Evolutionary conservation across 2,113 vertebrate genomes (phyloP), one percentile per base, ranked within the genome.

Genomic region (Rynchops niger): DNA sequence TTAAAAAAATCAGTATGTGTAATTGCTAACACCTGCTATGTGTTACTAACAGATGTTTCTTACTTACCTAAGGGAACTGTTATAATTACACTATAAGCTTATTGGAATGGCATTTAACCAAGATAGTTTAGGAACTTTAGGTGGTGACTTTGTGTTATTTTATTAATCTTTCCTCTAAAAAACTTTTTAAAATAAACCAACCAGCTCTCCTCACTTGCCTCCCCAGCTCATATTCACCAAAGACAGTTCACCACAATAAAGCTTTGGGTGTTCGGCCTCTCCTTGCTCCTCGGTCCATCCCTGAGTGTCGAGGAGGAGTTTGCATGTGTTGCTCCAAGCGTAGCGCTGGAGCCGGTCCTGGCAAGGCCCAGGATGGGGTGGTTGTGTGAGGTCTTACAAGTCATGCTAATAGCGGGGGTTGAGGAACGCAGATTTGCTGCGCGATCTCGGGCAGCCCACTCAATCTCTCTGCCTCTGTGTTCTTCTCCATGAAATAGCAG

Each of bases 21-120:
- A 98, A 98, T 98, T 97, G 98, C 98, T 97, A 98, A 97, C 98
- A 98, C 98, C 98, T 98, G 98, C 98, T 98, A 96, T 98, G 97
- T 97, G 98, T 97, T 98, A 97, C 97, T 92, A 97, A 97, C 98
- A 98, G 98, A 98, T 98, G 98, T 98, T 98, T 97, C 97, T 97
- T 96, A 97, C 97, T 97, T 97, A 98, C 98, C 98, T 98, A 97
- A 97, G 98, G 98, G 98, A 98, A 97, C 97, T 96, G 97, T 97
- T 98, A 96, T 98, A 98, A 98, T 98, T 98, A 98, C 97, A 98
- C 97, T 97, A 67, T 95, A 97, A 91, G 98, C 96, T 98, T 98
- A 96, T 95, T 97, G 97, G 94, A 97, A 97, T 98, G 97, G 96
- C 94, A 98, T 98, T 98, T 98, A 96, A 98, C 97, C 95, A 98